Evolutionary conservation across 2,888 invertebrate species (phyloP), one percentile per base, ranked within the genome.

Genomic region (Acleris laterana): DNA sequence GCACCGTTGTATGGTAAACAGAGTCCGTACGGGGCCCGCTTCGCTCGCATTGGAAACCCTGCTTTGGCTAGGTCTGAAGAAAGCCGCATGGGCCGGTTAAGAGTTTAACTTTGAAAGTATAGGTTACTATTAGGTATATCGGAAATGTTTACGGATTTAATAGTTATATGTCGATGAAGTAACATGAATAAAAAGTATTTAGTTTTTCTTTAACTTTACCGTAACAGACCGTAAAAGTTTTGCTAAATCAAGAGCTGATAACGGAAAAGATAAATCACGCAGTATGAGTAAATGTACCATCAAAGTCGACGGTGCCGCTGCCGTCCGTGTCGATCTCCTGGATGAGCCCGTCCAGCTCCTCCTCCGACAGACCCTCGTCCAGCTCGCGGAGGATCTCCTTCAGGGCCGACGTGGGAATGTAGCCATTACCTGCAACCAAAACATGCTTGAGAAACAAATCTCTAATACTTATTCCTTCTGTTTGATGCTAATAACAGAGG

Each of bases 241-340:
- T 32, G 32, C 13, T 4, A 11, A n/a, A 3, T n/a, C n/a, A n/a
- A n/a, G n/a, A n/a, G n/a, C 2, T 32, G 3, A 42, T 44, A 16
- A 16, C 16, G 42, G 1, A n/a, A 2, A 13, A 13, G 46, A 17
- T 0, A 46, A 16, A 17, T 46, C 7, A 7, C 17, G 46, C 1
- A 46, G 3, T 16, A 7, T 1, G 6, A 44, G 44, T 44, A 48
- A 25, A 62, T 88, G 89, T 90, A 99, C 99, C 99, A 94, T 99
- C 99, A 89, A 99, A 99, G 94, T 99, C 99, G 80, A 99, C 99
- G 72, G 99, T 99, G 80, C 99, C 99, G 79, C 98, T 99, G 82
- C 99, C 98, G 90, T 99, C 99, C 55, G 98, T 97, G 91, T 99
- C 99, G 80, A 99, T 99, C 94, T 99, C 99, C 85, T 98, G 97